Base-by-base conservation (phyloP, 2,113 vertebrate genomes). In the Glaucidium brasilianum region DNA sequence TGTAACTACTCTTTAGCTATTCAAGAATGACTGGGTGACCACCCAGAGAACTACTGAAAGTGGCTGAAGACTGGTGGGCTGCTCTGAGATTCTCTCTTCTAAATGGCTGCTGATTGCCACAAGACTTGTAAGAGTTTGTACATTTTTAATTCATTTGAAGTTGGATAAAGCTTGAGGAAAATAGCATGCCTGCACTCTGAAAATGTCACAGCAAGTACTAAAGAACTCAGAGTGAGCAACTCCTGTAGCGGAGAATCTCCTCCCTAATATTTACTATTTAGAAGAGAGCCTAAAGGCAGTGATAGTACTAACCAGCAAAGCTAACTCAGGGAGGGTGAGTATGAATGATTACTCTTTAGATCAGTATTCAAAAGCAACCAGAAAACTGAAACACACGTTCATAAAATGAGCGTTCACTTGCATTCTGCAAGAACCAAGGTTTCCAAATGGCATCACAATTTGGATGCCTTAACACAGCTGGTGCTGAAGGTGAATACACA, bases 401-500 rank as follows among this genome's bases (percentile, higher is more conserved):
- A 55, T 16, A 11, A 73, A 63, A 30, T 10, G 32, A 88, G 26
- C 1, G 0, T 58, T 30, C 23, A 25, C 25, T 20, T 47, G 10
- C 34, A 43, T 49, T 85, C 19, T n/a, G 41, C 37, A 81, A 27
- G 11, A 62, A 30, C 19, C 23, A 25, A 27, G 14, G 37, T 37
- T 89, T 78, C 75, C 49, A 32, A 81, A 73, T 25, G 15, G 14
- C 12, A 2, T 45, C 23, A 43, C 20, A 43, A 4, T 69, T 30
- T 0, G 0, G 25, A 68, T 30, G 20, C 45, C 74, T 37, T 2
- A 9, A 39, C 34, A 23, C 10, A 43, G 47, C 23, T 47, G 29
- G 23, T 81, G 35, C 35, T 63, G 75, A 45, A 78, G 30, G 18
- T 29, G 35, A 62, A 14, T 5, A 39, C 21, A 10, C 35, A 23